Base-by-base conservation (phyloP, 2,888 invertebrate genomes). In the Drosophila antonietae region DNA sequence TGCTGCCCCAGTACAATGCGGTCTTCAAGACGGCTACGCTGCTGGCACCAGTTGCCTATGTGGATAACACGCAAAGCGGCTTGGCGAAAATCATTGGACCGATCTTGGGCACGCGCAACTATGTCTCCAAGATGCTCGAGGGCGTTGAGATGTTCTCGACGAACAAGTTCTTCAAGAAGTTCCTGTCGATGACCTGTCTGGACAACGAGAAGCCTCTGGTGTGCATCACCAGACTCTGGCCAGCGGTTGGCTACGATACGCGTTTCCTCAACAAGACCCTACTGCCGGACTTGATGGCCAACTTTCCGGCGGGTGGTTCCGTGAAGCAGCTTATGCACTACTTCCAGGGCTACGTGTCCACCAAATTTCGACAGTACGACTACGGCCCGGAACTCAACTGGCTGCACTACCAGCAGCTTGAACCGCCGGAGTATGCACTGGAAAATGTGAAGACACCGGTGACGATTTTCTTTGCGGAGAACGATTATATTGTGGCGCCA, bases 1-100 rank as follows among this genome's bases (percentile, higher is more conserved):
- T 92, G 72, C n/a, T 92, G 75, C 91, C 92, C 1, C 90, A 92
- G 20, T 92, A 92, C 37, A 92, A 92, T 79, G 80, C 80, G 0
- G 89, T 85, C 6, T 92, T 92, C 47, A 91, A 91, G 69, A 90
- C 91, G 1, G 91, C 91, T 39, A 92, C 91, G 2, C 71, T 92
- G 8, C 57, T 92, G 70, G 92, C 92, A 0, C 92, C 92, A 0
- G 91, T 92, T 9, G 92, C 91, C 18, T 92, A 90, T 62, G 91
- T 92, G 23, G 90, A 91, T 62, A 91, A 91, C 51, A 91, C 91
- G 2, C 91, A 90, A 52, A 91, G 91, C 28, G 88, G 96, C 0
- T 60, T 97, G 62, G 92, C 91, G 39, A 93, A 94, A 71, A 93
- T 95, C 51, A 90, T 97, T 12, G 95, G 96, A 0, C 95, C 95